Conservation (phyloP, 2,888 invertebrate species). For the Cryptus armator region DNA sequence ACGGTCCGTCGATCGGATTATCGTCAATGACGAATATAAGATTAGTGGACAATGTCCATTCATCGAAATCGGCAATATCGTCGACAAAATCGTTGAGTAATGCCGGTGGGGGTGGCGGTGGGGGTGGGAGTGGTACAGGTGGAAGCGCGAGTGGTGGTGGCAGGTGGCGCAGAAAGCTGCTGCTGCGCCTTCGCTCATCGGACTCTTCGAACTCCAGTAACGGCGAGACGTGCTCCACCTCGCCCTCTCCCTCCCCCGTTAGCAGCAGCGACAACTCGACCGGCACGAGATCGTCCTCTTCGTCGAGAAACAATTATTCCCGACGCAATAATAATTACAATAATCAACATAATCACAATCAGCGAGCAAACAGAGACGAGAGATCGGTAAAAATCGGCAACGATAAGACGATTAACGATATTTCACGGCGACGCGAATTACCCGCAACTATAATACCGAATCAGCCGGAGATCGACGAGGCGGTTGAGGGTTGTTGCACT, state of each 20-base stretch:
- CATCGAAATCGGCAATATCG: conserved; percentile 36
- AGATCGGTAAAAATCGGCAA: neutral
- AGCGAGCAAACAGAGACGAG: conserved; percentile 1
- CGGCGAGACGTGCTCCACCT: conserved; percentile 75
- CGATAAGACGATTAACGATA: conserved; percentile 26
- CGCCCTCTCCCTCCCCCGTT: conserved; percentile 77
- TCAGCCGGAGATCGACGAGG: conserved; percentile 49
- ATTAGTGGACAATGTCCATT: conserved; percentile 46
- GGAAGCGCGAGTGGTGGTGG: conserved; percentile 82
- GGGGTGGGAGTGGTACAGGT: conserved; percentile 48
- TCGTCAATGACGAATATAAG: conserved; percentile 44
- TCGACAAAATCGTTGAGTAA: conserved; percentile 39
- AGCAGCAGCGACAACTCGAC: conserved; percentile 73
- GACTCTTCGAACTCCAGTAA: conserved; percentile 81
- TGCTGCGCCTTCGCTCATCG: conserved; percentile 86
- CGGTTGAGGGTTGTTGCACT: conserved; percentile 17
- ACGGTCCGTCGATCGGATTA: conserved; percentile 30
- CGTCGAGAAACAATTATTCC: conserved; percentile 56
- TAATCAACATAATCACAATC: conserved; percentile 33
- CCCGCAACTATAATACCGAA: conserved; percentile 53
- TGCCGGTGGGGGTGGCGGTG: conserved; percentile 35
- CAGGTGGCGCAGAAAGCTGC: conserved; percentile 86
- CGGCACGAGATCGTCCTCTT: conserved; percentile 68
- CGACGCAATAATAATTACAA: conserved; percentile 53
- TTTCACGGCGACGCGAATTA: conserved; percentile 49